phyloP scores from a whole-genome alignment of 2,113 vertebrate species.

The Balaeniceps rex region DNA sequence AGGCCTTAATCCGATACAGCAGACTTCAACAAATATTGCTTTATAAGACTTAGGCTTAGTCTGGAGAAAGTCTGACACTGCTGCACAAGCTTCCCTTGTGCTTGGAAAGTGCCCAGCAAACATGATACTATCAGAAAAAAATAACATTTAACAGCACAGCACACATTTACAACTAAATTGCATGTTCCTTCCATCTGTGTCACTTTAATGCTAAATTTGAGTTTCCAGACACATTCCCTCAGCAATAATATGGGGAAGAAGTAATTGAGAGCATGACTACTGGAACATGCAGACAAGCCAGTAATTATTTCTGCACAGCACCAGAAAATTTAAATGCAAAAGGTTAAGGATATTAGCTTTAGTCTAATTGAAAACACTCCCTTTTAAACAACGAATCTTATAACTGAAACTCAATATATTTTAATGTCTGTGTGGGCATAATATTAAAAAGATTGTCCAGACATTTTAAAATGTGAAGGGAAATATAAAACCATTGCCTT shows the following conservation, averaged over 20 bases:
- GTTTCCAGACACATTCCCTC: not conserved
- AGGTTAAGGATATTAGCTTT: not conserved
- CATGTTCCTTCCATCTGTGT: not conserved
- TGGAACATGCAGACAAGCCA: not conserved
- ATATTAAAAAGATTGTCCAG: not conserved
- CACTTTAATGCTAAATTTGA: not conserved
- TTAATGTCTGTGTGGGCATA: not conserved
- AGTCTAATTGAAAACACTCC: not conserved
- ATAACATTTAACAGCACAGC: not conserved
- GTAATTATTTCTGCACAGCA: slow-evolving; percentile 9
- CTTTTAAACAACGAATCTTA: not conserved
- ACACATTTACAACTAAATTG: not conserved
- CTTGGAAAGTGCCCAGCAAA: not conserved
- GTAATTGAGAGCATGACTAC: not conserved
- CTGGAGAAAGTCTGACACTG: not conserved
- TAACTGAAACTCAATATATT: not conserved
- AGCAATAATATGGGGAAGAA: not conserved
- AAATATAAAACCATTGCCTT: not conserved
- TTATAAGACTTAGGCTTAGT: not conserved
- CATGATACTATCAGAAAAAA: not conserved
- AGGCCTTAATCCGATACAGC: not conserved
- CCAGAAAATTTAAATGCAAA: not conserved
- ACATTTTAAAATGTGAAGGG: not conserved
- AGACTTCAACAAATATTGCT: not conserved
- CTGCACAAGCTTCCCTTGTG: not conserved